Base-by-base conservation (phyloP, 2,113 vertebrate species). In the Passer montanus region DNA sequence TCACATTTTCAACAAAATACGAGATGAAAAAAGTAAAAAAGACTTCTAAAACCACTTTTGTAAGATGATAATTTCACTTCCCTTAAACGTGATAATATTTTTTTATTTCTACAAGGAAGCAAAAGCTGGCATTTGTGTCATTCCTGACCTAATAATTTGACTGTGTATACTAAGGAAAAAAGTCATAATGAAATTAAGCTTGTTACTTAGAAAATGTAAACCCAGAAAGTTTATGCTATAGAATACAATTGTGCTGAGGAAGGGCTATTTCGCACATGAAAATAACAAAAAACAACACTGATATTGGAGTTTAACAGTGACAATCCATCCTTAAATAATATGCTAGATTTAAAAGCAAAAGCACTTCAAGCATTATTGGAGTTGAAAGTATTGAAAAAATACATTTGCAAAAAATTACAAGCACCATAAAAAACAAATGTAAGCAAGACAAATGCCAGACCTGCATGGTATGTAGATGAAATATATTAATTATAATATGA, bases 401-500 rank as follows among this genome's bases (percentile, higher is more conserved):
- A 84, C 14, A 52, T 55, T 81, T 70, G 50, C 52, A 89, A 76
- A 94, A 94, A 78, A 77, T 60, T 80, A 75, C 44, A 67, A 86
- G 64, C 23, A 70, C 75, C 62, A 55, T 62, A 84, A 92, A 92
- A 89, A 83, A 6, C 39, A 90, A 91, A 74, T 14, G 46, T 53
- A 93, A 94, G 67, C 70, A 90, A 92, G 92, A 87, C 33, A 88
- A 82, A 82, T 43, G n/a, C 22, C 87, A 89, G 63, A 75, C 59
- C 91, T 94, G 16, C 50, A 66, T 35, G 21, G 68, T 41, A 89
- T 39, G n/a, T 44, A 92, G 73, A 88, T 63, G 27, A 96, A 94
- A 77, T 68, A 33, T 28, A 89, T 82, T 93, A 95, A 96, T 97
- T 96, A 93, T 19, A 93, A 80, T 72, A 62, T 6, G 30, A 94